These are phyloP conservation scores for Isurus oxyrinchus DNA, from an alignment of 2,113 vertebrate species.

Conservation along the genomic window DNA sequence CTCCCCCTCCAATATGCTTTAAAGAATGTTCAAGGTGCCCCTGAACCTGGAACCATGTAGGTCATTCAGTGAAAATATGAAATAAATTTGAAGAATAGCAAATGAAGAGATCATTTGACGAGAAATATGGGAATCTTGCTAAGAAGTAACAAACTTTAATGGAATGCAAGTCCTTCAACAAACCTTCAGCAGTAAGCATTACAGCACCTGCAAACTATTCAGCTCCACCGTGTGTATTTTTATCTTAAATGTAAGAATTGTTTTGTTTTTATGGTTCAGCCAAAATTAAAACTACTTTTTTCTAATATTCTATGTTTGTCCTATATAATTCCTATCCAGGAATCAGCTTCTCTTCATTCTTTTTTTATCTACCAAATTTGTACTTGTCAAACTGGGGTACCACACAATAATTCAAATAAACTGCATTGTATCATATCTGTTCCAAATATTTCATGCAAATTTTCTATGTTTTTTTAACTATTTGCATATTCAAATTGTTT, in stretches of 20 bases:
- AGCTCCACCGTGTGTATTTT: not conserved
- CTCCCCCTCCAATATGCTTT: not conserved
- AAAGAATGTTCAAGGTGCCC: not conserved
- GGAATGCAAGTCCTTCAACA: not conserved
- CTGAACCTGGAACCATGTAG: not conserved
- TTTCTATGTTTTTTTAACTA: not conserved
- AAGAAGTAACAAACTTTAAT: not conserved
- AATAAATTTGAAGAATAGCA: not conserved
- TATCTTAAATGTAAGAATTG: not conserved
- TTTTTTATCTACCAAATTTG: slow-evolving; percentile 28
- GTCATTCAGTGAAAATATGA: not conserved
- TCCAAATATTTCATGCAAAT: slow-evolving; percentile 7
- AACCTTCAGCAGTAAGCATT: not conserved
- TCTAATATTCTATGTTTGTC: not conserved
- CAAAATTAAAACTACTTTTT: not conserved
- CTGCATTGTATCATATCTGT: not conserved
- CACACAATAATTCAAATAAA: slow-evolving; percentile 18
- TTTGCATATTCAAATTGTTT: slow-evolving; percentile 22
- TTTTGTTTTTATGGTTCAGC: not conserved
- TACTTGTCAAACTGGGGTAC: not conserved
- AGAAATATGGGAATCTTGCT: not conserved
- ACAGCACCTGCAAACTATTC: not conserved
- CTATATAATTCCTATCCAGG: not conserved
- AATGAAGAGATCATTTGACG: not conserved
- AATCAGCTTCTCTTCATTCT: not conserved